A percentile compares a stretch with the other conserved stretches of the same genome.
These are phyloP conservation scores for Incurvaria masculella DNA, from an alignment of 2,888 invertebrate species.

Conservation along the genomic window DNA sequence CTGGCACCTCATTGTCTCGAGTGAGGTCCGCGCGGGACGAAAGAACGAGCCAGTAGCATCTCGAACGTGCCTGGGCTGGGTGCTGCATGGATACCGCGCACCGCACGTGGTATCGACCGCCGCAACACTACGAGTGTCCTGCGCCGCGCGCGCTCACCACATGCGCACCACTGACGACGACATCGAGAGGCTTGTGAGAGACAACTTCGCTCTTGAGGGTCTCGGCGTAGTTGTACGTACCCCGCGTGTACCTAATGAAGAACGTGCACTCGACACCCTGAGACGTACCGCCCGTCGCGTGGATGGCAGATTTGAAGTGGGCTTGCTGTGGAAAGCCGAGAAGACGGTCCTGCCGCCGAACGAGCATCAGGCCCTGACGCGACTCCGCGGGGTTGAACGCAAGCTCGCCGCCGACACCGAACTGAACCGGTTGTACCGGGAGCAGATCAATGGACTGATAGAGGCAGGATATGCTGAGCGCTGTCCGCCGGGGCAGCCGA, in stretches of 20 bases:
- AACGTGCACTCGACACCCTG: slow-evolving; percentile 5
- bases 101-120: background rate
- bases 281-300: slow-evolving; percentile 2
- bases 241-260: too few species aligned
- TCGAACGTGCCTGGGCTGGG: slow-evolving; percentile 6
- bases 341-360: slow-evolving; percentile 7
- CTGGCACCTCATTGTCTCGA: slow-evolving; percentile 5
- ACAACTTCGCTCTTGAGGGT: too few species aligned
- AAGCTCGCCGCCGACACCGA: slow-evolving; percentile 6
- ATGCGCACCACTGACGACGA: too few species aligned
- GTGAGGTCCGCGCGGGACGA: slow-evolving; percentile 1
- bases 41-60: slow-evolving; percentile 8
- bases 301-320: slow-evolving; percentile 8
- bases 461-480: slow-evolving; percentile 11
- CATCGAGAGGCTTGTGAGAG: too few species aligned
- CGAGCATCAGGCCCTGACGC: slow-evolving; percentile 1
- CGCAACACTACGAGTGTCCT: too few species aligned
- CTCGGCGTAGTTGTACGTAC: too few species aligned
- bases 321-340: slow-evolving; percentile 11
- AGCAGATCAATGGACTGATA: slow-evolving; percentile 8
- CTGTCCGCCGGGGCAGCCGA: background rate
- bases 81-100: slow-evolving; percentile 2
- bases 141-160: too few species aligned
- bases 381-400: slow-evolving; percentile 5
- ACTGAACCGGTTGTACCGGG: slow-evolving; percentile 4